phyloP scores from a whole-genome alignment of 2,888 invertebrate species.

The Plebejus melissa region DNA sequence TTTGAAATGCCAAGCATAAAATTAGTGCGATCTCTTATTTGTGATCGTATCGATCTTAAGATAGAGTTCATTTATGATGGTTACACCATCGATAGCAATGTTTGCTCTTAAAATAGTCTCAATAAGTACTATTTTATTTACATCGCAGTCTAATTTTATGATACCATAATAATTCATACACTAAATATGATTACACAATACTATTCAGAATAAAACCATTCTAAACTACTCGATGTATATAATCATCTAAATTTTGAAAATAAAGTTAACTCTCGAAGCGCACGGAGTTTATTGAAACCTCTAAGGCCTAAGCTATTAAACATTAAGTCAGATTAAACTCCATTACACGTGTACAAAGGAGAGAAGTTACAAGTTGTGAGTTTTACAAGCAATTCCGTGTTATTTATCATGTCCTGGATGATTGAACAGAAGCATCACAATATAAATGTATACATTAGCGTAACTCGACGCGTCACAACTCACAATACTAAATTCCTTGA shows the following conservation, averaged over 20 bases:
- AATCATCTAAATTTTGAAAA: conserved; percentile 33
- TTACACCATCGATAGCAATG: background rate
- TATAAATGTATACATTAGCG: background rate
- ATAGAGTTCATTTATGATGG: too few species aligned
- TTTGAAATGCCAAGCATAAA: background rate
- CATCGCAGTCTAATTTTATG: background rate
- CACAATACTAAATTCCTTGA: background rate
- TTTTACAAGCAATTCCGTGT: conserved; percentile 75
- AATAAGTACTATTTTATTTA: background rate
- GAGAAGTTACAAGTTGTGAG: conserved; percentile 66
- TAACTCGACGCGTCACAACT: background rate
- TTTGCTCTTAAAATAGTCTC: background rate
- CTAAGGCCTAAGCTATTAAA: conserved; percentile 43
- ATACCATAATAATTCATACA: background rate
- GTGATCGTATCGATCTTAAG: background rate
- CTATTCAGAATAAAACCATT: background rate
- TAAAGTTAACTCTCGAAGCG: conserved; percentile 39
- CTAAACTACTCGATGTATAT: background rate
- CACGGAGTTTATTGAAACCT: conserved; percentile 39
- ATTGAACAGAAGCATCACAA: conserved; percentile 59
- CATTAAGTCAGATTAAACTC: conserved; percentile 62
- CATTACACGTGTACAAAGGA: conserved; percentile 67
- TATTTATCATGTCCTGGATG: conserved; percentile 66
- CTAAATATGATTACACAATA: background rate
- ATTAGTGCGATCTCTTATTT: too few species aligned